Conservation (phyloP, 2,888 invertebrate genomes). For the Tanaodytes sp. region DNA sequence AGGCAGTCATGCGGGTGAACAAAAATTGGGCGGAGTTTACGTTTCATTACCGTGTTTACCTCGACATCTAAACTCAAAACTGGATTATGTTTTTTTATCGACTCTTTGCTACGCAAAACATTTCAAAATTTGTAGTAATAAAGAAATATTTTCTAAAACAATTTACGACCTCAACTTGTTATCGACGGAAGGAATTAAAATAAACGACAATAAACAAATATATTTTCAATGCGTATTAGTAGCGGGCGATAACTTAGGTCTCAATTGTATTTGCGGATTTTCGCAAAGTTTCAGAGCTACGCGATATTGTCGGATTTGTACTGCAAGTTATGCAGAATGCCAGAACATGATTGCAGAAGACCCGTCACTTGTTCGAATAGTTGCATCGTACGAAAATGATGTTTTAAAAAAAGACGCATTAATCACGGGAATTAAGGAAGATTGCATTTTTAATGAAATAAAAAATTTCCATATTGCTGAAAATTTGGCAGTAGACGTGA, state of each 20-base stretch:
- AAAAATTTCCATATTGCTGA: slow-evolving; percentile 39
- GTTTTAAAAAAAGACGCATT: slow-evolving; percentile 28
- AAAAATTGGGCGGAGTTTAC: slow-evolving; percentile 9
- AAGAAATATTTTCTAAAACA: slow-evolving; percentile 1
- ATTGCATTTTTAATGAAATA: slow-evolving; percentile 42
- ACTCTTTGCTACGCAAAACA: slow-evolving; percentile 4
- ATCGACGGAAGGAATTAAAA: neutral
- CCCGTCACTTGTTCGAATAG: slow-evolving; percentile 34
- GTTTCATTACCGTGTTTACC: slow-evolving; percentile 4
- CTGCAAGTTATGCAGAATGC: slow-evolving; percentile 32
- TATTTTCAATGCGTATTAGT: slow-evolving; percentile 10
- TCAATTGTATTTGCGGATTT: slow-evolving; percentile 23
- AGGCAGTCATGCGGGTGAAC: slow-evolving; percentile 9
- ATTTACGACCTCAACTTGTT: slow-evolving; percentile 2
- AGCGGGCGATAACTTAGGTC: slow-evolving; percentile 13
- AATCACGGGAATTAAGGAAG: slow-evolving; percentile 36
- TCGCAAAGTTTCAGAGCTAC: slow-evolving; percentile 18
- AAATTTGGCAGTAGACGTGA: slow-evolving; percentile 35
- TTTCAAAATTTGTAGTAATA: slow-evolving; percentile 9
- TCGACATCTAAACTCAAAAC: neutral
- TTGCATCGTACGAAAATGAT: slow-evolving; percentile 42
- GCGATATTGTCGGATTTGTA: slow-evolving; percentile 33
- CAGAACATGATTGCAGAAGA: slow-evolving; percentile 45
- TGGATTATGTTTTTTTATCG: slow-evolving; percentile 9
- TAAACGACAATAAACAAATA: neutral